Evolutionary conservation across 2,113 vertebrate genomes (phyloP), one percentile per base, ranked within the genome.

Genomic region (Melanerpes formicivorus): DNA sequence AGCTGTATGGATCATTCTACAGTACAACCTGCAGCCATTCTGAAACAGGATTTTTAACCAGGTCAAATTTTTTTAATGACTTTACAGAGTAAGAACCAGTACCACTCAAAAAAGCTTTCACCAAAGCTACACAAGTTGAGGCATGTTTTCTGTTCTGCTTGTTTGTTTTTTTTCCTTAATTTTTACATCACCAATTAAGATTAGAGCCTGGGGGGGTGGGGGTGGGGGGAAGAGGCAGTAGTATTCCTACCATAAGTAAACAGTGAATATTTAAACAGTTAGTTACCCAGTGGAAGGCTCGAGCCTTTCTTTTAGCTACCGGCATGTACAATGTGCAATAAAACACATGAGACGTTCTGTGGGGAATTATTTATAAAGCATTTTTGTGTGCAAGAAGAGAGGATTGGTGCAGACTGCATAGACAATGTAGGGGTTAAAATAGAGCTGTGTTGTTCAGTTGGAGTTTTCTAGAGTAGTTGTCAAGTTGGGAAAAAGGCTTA

Each of bases 311-410:
- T 91, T 93, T 93, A 82, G 88, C 62, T 84, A 91, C 89, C 73
- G 93, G 96, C 93, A 95, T 92, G 85, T 97, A 96, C 85, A 72
- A 96, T 96, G 97, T 98, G 97, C 97, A 98, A 97, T 97, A 97
- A 95, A 94, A 66, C 92, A 95, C 96, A 94, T 80, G 70, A 80
- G 87, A 91, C 94, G 82, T 94, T 96, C 96, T 97, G 93, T 96
- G 97, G 95, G 94, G 83, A 96, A 90, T 96, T 97, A 98, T 98
- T 98, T 98, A 98, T 98, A 96, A 95, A 96, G 93, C 81, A 82
- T 95, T 90, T 96, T 96, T 95, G 95, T 97, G 90, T 97, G 96
- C 91, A 94, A 90, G 90, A 95, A 95, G 88, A 96, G 76, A 90
- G 83, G 94, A 91, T 97, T 92, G 93, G 93, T 97, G 94, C 90